Percentiles rank a stretch among this genome's conserved stretches.
phyloP scores from a whole-genome alignment of 2,888 invertebrate genomes.

The Achlya flavicornis region DNA sequence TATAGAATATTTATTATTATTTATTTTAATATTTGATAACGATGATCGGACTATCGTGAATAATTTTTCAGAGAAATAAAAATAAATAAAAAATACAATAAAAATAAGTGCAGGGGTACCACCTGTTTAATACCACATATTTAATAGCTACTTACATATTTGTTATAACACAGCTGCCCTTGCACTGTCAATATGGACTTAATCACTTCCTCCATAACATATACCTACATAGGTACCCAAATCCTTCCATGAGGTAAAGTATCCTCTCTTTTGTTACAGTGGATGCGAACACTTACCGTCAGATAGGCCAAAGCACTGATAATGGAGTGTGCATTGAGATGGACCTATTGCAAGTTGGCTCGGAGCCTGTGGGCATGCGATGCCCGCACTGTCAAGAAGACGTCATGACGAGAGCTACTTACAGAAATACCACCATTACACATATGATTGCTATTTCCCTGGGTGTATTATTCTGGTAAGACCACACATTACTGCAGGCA shows the following conservation, averaged over 20 bases:
- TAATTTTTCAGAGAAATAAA: too few relatives aligned
- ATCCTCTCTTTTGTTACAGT: conserved; percentile 52
- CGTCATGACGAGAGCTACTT: conserved; percentile 70
- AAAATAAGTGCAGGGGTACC: too few relatives aligned
- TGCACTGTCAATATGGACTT: too few relatives aligned
- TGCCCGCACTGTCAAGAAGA: conserved; percentile 75
- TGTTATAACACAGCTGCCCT: too few relatives aligned
- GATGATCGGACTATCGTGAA: too few relatives aligned
- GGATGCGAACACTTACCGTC: conserved; percentile 66
- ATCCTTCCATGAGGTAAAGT: conserved; percentile 27
- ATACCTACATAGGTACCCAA: too few relatives aligned
- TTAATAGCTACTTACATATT: too few relatives aligned
- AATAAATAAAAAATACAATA: too few relatives aligned
- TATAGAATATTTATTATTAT: too few relatives aligned
- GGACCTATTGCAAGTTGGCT: conserved; percentile 74
- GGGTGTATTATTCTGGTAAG: conserved; percentile 75
- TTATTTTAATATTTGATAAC: too few relatives aligned
- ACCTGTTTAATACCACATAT: too few relatives aligned
- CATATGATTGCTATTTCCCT: conserved; percentile 65
- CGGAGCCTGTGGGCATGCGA: conserved; percentile 75
- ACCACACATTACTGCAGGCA: conserved; percentile 16
- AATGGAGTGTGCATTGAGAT: conserved; percentile 67
- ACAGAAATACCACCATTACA: conserved; percentile 60
- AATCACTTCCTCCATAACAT: too few relatives aligned
- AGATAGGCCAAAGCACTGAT: conserved; percentile 63